These are phyloP conservation scores for Copidosoma floridanum DNA, from an alignment of 1,140 invertebrate species.

Conservation along the genomic window DNA sequence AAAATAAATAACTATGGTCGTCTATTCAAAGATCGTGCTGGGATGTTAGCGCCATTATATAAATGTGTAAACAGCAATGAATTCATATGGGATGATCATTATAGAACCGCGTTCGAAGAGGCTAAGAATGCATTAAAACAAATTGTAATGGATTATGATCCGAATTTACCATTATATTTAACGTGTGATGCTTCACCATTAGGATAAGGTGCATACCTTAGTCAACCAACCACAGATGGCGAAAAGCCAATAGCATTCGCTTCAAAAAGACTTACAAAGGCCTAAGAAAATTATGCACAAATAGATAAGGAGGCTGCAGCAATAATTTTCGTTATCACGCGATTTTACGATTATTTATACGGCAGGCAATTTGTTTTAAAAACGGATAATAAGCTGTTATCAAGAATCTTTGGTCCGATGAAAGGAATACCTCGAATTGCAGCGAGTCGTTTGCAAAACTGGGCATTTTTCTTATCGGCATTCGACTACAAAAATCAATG, in stretches of 20 bases:
- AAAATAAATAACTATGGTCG: too few species aligned
- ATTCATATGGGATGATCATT: background rate
- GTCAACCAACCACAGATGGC: constrained; percentile 11
- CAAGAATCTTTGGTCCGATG: constrained; percentile 40
- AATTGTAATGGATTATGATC: constrained; percentile 7
- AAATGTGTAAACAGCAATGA: background rate
- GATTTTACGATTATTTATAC: constrained; percentile 51
- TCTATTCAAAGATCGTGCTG: background rate
- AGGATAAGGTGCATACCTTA: constrained; percentile 11
- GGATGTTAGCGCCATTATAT: background rate
- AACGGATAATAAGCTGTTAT: constrained; percentile 43
- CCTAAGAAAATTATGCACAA: constrained; percentile 54
- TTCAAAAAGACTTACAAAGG: too few species aligned
- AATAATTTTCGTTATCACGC: constrained; percentile 50
- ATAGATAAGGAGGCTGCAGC: constrained; percentile 53
- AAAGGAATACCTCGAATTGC: constrained; percentile 34
- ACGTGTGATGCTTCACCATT: constrained; percentile 15
- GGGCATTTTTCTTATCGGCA: constrained; percentile 33
- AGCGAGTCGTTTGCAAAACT: constrained; percentile 30
- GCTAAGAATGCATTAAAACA: background rate
- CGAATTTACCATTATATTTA: constrained; percentile 1
- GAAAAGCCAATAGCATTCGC: constrained; percentile 16
- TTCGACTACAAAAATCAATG: constrained; percentile 31
- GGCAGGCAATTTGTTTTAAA: constrained; percentile 38
- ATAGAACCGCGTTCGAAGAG: background rate